Percentiles rank a stretch among this genome's conserved stretches.
phyloP scores from a whole-genome alignment of 2,113 vertebrate species.

The Thamnaconus septentrionalis region DNA sequence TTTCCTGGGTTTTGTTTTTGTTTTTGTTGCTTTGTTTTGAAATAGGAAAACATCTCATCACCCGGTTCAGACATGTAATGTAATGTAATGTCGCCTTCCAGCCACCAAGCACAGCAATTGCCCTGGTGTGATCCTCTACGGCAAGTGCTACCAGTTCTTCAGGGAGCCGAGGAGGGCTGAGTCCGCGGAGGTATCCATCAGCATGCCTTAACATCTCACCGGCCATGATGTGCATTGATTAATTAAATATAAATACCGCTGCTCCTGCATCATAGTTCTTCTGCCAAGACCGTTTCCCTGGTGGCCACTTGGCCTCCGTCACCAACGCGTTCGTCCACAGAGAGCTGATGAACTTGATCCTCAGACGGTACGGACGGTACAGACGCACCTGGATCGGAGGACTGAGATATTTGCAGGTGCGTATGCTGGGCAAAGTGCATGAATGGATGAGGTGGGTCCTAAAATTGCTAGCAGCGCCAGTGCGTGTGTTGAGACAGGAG shows the following conservation, averaged over 20 bases:
- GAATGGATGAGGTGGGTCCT: too few relatives aligned
- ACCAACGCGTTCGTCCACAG: slow-evolving; percentile 32
- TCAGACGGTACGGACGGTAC: slow-evolving; percentile 6
- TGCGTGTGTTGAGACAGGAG: too few relatives aligned
- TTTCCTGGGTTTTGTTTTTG: too few relatives aligned
- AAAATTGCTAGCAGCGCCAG: too few relatives aligned
- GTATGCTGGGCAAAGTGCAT: slow-evolving; percentile 15
- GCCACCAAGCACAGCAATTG: slow-evolving; percentile 42
- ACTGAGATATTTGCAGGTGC: slow-evolving; percentile 44
- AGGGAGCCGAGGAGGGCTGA: slow-evolving; percentile 9
- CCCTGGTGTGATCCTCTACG: slow-evolving; percentile 22
- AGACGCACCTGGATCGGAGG: slow-evolving; percentile 61
- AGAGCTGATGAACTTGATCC: slow-evolving; percentile 50
- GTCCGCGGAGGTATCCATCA: slow-evolving; percentile 55
- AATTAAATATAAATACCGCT: not conserved
- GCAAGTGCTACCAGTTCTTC: slow-evolving; percentile 61
- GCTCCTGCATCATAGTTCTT: slow-evolving; percentile 32
- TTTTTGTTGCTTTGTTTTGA: not conserved
- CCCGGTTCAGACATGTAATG: not conserved
- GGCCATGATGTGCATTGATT: not conserved
- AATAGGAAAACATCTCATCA: not conserved
- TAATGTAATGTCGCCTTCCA: slow-evolving; percentile 16
- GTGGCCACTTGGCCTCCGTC: slow-evolving; percentile 67
- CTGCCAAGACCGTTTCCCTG: slow-evolving; percentile 43
- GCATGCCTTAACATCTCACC: not conserved